Base-by-base conservation (phyloP, 2,113 vertebrate genomes). In the Prolemur simus region DNA sequence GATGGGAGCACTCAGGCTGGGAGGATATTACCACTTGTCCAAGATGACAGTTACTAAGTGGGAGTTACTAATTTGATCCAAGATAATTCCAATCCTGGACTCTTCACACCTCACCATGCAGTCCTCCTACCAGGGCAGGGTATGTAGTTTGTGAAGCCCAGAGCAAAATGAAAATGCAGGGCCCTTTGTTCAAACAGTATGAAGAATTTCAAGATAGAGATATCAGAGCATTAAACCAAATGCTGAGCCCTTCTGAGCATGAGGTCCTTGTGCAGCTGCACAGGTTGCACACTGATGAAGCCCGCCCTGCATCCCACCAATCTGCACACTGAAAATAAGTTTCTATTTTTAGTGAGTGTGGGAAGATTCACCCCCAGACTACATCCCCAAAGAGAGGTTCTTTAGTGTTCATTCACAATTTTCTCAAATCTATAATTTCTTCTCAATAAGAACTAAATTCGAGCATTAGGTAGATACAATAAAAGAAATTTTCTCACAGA, bases 21-120 rank as follows among this genome's bases (percentile, higher is more conserved):
- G 64, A 37, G 27, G 3, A 9, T 8, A 12, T 7, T 42, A 25
- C 8, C 23, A 10, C 13, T 47, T 32, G 29, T 21, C 34, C 17
- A 84, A 20, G 42, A 10, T 25, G 13, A 77, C 37, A n/a, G 14
- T 34, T 20, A 52, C 12, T 5, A 18, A 9, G 29, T 2, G 12
- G 15, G n/a, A 18, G 5, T 39, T 20, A 14, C 2, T 5, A 73
- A 39, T 15, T n/a, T 18, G 32, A 37, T 8, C 60, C 34, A 32
- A 10, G 13, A 49, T 63, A 20, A 20, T 73, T 87, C 73, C 34
- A 89, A 52, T 27, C 63, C 64, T 47, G 32, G 54, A 5, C 18
- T 69, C 34, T 60, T 37, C 20, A 2, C 4, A 13, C 13, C 5
- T 29, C 0, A 1, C 47, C 47, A 1, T 1, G 29, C 8, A 34